Conservation (phyloP, 1,140 invertebrate species). For the Laodelphax striatellus region DNA sequence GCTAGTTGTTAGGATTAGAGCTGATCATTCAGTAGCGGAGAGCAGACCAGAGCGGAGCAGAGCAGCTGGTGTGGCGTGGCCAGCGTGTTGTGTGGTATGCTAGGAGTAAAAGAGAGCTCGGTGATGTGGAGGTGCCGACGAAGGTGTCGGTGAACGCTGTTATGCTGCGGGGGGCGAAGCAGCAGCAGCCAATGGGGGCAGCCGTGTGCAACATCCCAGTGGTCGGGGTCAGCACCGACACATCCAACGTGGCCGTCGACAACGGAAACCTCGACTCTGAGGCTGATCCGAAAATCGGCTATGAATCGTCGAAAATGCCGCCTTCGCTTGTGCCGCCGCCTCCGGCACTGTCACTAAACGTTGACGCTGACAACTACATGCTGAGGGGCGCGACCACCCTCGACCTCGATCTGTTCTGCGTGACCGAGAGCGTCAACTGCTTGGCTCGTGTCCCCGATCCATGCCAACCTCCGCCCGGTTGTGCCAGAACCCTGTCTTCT, state of each 20-base stretch:
- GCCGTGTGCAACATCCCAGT: constrained; percentile 5
- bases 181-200: constrained; percentile 3
- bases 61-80: too few relatives aligned
- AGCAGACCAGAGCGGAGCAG: too few relatives aligned
- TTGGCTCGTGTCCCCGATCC: constrained; percentile 13
- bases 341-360: constrained; percentile 35
- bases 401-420: constrained; percentile 29
- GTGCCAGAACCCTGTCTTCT: constrained; percentile 38
- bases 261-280: constrained; percentile 16
- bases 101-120: background rate
- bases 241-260: constrained; percentile 4
- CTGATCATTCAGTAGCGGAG: too few relatives aligned
- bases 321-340: constrained; percentile 21
- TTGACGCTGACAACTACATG: constrained; percentile 53
- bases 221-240: background rate
- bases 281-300: constrained; percentile 3
- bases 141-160: background rate
- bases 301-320: constrained; percentile 25
- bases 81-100: too few relatives aligned
- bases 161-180: background rate
- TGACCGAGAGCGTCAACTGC: constrained; percentile 28
- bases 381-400: constrained; percentile 29
- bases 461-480: constrained; percentile 26
- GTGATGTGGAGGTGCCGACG: background rate
- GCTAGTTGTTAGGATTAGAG: too few relatives aligned